These are phyloP conservation scores for Mus spretus DNA, from an alignment of 2,797 vertebrate genomes.

Conservation along the genomic window DNA sequence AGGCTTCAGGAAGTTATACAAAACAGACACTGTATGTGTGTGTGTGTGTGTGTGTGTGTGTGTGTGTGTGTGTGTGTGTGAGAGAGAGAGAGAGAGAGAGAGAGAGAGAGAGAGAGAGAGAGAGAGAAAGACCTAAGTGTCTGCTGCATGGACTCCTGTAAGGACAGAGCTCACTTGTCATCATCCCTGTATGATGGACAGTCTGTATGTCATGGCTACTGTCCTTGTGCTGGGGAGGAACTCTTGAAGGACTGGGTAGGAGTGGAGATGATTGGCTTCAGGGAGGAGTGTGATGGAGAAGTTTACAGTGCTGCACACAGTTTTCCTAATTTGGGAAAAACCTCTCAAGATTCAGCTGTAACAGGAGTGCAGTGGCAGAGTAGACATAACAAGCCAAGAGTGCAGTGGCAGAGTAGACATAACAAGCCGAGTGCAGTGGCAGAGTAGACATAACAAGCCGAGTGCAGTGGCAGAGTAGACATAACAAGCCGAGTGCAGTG, in stretches of 20 bases:
- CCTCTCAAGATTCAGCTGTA: accelerated
- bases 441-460: not conserved
- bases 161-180: accelerated
- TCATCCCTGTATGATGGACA: not conserved
- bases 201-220: not conserved
- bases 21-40: not conserved
- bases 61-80: too few species aligned
- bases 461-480: too few species aligned
- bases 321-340: not conserved
- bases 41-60: too few species aligned
- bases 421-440: not conserved
- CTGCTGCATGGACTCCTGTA: not conserved
- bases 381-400: too few species aligned
- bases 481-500: not conserved
- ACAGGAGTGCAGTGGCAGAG: too few species aligned
- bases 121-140: not conserved
- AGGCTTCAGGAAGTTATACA: not conserved
- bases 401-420: too few species aligned
- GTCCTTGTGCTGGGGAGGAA: not conserved
- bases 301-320: accelerated
- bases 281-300: too few species aligned
- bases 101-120: too few species aligned
- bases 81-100: too few species aligned
- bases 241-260: not conserved
- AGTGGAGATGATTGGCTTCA: not conserved